Conservation (phyloP, 2,888 invertebrate species). For the Bellardia bayeri region DNA sequence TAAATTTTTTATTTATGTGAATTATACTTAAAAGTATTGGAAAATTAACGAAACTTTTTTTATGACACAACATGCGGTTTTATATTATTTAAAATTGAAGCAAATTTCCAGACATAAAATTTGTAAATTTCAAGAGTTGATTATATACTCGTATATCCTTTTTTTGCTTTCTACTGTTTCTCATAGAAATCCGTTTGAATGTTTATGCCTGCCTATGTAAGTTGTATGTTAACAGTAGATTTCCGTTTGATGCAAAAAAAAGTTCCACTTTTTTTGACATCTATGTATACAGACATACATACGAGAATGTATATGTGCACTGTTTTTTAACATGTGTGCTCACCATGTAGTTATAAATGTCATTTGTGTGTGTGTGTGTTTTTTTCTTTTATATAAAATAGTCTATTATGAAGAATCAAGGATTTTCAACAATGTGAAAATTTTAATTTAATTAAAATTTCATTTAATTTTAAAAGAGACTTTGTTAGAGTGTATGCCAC, state of each 20-base stretch:
- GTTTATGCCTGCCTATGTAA: slow-evolving; percentile 17
- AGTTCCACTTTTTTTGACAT: neutral
- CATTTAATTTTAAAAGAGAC: slow-evolving; percentile 56
- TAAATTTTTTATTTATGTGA: too few species aligned
- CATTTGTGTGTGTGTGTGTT: slow-evolving; percentile 12
- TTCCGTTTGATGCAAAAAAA: slow-evolving; percentile 54
- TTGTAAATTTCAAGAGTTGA: too few species aligned
- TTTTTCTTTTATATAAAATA: neutral
- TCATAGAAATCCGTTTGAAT: neutral
- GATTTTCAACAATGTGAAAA: slow-evolving; percentile 61
- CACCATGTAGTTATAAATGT: slow-evolving; percentile 13
- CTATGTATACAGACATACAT: too few species aligned
- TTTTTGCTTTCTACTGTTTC: neutral
- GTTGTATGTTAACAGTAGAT: slow-evolving; percentile 63
- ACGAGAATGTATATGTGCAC: neutral
- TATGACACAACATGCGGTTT: too few species aligned
- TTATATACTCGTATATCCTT: too few species aligned
- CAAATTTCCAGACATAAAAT: too few species aligned
- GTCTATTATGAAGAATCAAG: slow-evolving; percentile 38
- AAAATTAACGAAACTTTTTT: too few species aligned
- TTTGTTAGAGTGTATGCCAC: slow-evolving; percentile 15
- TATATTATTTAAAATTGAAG: too few species aligned
- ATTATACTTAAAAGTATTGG: too few species aligned
- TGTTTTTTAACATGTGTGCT: slow-evolving; percentile 17
- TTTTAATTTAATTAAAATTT: slow-evolving; percentile 72